Conservation (phyloP, 2,797 vertebrate species). For the Amblyraja radiata region DNA sequence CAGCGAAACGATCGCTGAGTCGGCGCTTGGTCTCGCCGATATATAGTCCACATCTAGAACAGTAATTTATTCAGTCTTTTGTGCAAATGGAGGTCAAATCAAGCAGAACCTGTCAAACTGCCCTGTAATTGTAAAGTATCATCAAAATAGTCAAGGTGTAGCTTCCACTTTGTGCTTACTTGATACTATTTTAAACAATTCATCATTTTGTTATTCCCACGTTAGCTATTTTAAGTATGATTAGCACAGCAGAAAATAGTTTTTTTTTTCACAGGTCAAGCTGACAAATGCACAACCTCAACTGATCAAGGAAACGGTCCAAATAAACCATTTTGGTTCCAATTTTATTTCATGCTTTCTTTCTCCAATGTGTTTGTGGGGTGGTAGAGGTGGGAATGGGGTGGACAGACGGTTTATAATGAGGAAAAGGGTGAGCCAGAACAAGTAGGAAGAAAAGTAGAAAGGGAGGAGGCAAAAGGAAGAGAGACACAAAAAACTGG, state of each 20-base stretch:
- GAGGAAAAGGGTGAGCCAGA: background rate
- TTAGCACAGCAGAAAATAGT: conserved; percentile 12
- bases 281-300: background rate
- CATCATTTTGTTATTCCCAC: conserved; percentile 11
- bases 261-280: background rate
- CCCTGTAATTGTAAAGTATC: background rate
- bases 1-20: no score
- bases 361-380: background rate
- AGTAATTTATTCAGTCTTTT: no score
- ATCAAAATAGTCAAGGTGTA: background rate
- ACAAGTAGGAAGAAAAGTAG: background rate
- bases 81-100: background rate
- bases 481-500: background rate
- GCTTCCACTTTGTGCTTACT: conserved; percentile 7
- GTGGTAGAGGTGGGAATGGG: background rate
- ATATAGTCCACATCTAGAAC: no score
- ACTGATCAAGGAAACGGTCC: no score
- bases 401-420: background rate
- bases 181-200: background rate
- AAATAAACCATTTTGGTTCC: background rate
- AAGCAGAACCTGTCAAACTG: background rate
- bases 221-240: conserved; percentile 6
- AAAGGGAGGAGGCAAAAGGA: background rate
- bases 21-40: no score
- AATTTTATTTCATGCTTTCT: background rate